Evolutionary conservation across 2,113 vertebrate species (phyloP), one percentile per base, ranked within the genome.

Genomic region (Hypomesus transpacificus): DNA sequence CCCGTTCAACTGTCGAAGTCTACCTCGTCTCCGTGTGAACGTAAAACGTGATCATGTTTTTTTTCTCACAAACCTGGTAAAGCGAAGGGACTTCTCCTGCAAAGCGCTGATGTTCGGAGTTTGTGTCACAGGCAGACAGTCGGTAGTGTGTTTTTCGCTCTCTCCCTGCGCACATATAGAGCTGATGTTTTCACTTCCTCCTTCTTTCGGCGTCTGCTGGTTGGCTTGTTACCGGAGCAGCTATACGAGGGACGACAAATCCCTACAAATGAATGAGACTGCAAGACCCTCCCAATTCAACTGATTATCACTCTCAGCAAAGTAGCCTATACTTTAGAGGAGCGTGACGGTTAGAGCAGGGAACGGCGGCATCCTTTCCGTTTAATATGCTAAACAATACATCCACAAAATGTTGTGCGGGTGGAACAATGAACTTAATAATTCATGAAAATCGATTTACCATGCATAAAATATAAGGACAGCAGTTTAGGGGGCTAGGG

Each of bases 121-220:
- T 87, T 68, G 68, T 68, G 67, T 83, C 82, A 75, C 72, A 46
- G 63, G 3, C n/a, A 64, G 34, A 6, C 63, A 65, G 63, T 77
- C 81, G 31, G 66, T 60, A 74, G 70, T 70, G 77, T 78, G 65
- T 79, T 66, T 68, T 69, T 58, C 71, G 5, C 9, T 46, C 39
- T 46, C 39, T 46, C 65, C 80, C 70, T 73, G 72, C 75, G 71
- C 65, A 68, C 79, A 82, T 81, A 87, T 71, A 84, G 73, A 73
- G 90, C 89, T 88, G 90, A 88, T 90, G 90, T 87, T 88, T 88
- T 82, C 87, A 91, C 91, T 93, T 92, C 91, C 91, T 91, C 86
- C 70, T 90, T 79, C 90, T 86, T 80, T 88, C 87, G 88, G 88
- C 86, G 87, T 87, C 82, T 87, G 82, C 82, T 85, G 85, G 87